A percentile compares a stretch with the other conserved stretches of the same genome.
phyloP scores from a whole-genome alignment of 2,888 invertebrate genomes.

The Mechanitis mazaeus region DNA sequence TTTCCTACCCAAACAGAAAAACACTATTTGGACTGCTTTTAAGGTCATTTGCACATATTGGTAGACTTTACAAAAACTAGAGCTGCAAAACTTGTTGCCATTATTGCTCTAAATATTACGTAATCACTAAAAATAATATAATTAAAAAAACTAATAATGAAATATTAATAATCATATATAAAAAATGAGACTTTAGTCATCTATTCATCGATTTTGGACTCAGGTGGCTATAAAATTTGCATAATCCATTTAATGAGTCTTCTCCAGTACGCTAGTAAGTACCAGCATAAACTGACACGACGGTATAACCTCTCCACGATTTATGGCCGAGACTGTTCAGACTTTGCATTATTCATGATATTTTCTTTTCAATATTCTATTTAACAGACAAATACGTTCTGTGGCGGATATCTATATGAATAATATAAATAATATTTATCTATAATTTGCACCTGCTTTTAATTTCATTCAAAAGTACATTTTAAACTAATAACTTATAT shows the following conservation, averaged over 20 bases:
- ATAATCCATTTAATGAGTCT: constrained; percentile 3
- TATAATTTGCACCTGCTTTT: no score
- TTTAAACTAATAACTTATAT: no score
- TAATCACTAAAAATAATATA: neutral
- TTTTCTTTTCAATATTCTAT: constrained; percentile 16
- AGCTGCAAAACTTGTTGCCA: no score
- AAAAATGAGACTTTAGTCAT: neutral
- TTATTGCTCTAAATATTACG: no score
- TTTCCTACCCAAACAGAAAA: no score
- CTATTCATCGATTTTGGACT: neutral
- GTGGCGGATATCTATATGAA: constrained; percentile 5
- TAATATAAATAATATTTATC: no score
- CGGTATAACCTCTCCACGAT: constrained; percentile 19
- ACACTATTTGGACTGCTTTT: no score
- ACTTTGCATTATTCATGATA: constrained; percentile 24
- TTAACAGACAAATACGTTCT: constrained; percentile 8
- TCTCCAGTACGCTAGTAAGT: neutral
- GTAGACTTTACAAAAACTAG: no score
- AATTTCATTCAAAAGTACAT: no score
- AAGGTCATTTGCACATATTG: no score
- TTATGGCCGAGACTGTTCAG: constrained; percentile 19
- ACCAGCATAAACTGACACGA: constrained; percentile 10
- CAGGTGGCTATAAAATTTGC: constrained; percentile 1
- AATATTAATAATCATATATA: neutral
- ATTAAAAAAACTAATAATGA: neutral